These are phyloP conservation scores for Ericerus pela DNA, from an alignment of 1,140 invertebrate species.

Conservation along the genomic window DNA sequence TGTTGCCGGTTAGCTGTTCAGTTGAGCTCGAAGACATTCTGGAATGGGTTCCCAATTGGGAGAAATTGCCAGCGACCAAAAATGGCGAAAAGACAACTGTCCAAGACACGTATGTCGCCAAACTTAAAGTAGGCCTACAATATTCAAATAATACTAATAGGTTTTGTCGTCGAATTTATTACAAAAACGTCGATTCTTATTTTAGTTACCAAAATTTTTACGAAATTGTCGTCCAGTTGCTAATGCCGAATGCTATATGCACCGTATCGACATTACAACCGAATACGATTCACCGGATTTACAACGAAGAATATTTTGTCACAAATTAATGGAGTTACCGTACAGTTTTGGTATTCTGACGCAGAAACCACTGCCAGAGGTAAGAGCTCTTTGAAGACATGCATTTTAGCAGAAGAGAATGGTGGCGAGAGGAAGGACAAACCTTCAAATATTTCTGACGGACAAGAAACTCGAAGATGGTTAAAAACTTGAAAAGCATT, in stretches of 20 bases:
- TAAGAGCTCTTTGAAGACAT: no score
- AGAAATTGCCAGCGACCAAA: no score
- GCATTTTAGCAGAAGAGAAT: no score
- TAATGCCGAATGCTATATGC: constrained; percentile 23
- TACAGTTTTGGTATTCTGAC: constrained; percentile 15
- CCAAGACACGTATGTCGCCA: no score
- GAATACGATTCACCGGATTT: constrained; percentile 18
- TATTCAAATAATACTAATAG: no score
- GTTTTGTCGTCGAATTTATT: no score
- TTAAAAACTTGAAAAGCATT: no score
- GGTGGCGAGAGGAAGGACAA: no score
- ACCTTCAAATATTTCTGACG: no score
- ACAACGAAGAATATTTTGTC: constrained; percentile 4
- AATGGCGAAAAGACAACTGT: no score
- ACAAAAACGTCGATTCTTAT: no score
- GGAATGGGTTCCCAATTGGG: constrained; percentile 37
- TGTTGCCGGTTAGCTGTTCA: constrained; percentile 47
- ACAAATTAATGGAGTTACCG: constrained; percentile 6
- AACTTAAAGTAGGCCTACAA: constrained; percentile 41
- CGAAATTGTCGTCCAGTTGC: constrained; percentile 3
- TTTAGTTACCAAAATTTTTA: constrained; percentile 13
- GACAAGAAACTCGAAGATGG: no score
- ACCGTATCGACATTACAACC: constrained; percentile 26
- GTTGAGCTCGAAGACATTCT: constrained; percentile 22
- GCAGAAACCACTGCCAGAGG: constrained; percentile 8